A percentile compares a stretch with the other conserved stretches of the same genome.
Evolutionary conservation across 2,888 invertebrate genomes (phyloP).

Genomic region (Diaphora mendica): DNA sequence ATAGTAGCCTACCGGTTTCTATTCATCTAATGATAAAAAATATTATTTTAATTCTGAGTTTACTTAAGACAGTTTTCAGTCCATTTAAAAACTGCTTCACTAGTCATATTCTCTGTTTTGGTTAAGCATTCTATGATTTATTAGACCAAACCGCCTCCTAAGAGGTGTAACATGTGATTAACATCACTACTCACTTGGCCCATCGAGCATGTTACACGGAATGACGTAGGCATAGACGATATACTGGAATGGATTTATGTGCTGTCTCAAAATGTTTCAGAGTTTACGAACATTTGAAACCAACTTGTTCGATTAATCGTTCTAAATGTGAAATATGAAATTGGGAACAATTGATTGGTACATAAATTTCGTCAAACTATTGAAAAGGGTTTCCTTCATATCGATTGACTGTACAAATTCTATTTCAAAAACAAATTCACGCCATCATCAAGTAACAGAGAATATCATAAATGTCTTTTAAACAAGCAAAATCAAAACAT

Average conservation of each 20-base stretch:
- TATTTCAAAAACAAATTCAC: no score
- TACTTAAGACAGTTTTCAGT: no score
- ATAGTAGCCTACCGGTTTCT: no score
- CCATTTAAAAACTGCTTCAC: neutral
- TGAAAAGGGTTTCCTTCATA: neutral
- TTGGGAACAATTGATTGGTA: neutral
- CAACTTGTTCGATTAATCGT: neutral
- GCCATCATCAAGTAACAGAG: no score
- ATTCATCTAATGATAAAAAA: no score
- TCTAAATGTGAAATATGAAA: neutral
- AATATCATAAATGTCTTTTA: no score
- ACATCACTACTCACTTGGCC: neutral
- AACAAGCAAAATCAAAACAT: no score
- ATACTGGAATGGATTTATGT: neutral
- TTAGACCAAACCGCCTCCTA: neutral
- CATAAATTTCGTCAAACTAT: neutral
- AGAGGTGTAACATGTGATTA: neutral
- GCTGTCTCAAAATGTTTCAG: neutral
- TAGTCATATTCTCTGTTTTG: neutral
- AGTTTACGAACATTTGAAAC: neutral
- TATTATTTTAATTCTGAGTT: no score
- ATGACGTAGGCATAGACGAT: conserved; percentile 8
- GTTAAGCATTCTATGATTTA: neutral
- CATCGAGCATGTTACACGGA: neutral
- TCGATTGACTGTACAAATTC: neutral